phyloP scores from a whole-genome alignment of 1,140 invertebrate genomes.

The Meteorus sp. region DNA sequence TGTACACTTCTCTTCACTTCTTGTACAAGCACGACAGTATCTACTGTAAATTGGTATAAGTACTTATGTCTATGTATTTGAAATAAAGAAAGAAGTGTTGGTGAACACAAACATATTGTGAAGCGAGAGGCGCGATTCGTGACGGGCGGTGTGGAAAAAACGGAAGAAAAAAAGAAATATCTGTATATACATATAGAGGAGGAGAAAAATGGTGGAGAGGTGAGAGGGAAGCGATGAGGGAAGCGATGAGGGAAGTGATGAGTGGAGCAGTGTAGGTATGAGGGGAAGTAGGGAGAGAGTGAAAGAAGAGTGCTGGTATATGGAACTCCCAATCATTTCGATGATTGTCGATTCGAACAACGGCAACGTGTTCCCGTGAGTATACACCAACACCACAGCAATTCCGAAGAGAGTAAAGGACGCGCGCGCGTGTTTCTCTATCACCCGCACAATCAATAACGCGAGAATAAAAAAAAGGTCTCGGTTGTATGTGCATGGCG shows the following conservation, averaged over 20 bases:
- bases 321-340: constrained; percentile 28
- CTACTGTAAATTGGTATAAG: constrained; percentile 42
- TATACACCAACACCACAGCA: not conserved
- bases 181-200: too few relatives aligned
- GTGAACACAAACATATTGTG: constrained; percentile 24
- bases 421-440: constrained; percentile 1
- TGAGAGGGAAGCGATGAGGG: constrained; percentile 19
- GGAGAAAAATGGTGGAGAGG: constrained; percentile 7
- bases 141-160: constrained; percentile 28
- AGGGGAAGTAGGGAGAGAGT: not conserved
- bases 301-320: not conserved
- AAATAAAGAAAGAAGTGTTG: too few relatives aligned
- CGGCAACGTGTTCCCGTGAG: not conserved
- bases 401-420: constrained; percentile 1
- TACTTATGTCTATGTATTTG: constrained; percentile 4
- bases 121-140: constrained; percentile 36
- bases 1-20: not conserved
- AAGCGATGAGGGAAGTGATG: constrained; percentile 16
- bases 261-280: not conserved
- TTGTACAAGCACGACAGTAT: constrained; percentile 16
- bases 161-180: constrained; percentile 31
- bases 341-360: constrained; percentile 29
- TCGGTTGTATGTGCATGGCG: too few relatives aligned
- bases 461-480: too few relatives aligned
- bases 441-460: constrained; percentile 18